Conservation (phyloP, 2,888 invertebrate genomes). For the Pseudococcus jackbeardsleyi region DNA sequence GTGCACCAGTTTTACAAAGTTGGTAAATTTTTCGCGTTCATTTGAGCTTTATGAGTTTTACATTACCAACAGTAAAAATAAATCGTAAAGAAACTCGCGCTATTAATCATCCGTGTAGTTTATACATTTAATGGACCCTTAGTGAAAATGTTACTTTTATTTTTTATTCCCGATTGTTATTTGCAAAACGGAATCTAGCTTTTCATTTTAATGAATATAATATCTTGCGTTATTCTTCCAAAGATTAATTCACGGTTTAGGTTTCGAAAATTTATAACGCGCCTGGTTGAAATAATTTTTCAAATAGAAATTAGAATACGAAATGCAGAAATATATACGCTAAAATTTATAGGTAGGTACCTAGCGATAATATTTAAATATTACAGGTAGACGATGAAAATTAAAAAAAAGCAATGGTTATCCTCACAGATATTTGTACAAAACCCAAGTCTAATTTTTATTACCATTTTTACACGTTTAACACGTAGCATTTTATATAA, state of each 20-base stretch:
- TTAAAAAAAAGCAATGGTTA: neutral
- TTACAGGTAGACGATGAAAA: neutral
- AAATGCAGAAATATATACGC: neutral
- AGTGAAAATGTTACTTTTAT: slow-evolving; percentile 45
- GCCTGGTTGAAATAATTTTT: neutral
- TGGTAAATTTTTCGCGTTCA: slow-evolving; percentile 23
- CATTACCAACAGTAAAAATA: slow-evolving; percentile 30
- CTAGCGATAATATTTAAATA: neutral
- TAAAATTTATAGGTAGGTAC: neutral
- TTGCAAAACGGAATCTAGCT: slow-evolving; percentile 39
- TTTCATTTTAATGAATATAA: slow-evolving; percentile 49
- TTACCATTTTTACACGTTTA: neutral
- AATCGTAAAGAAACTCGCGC: slow-evolving; percentile 45
- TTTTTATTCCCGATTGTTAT: slow-evolving; percentile 12
- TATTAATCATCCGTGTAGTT: slow-evolving; percentile 40
- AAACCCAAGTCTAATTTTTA: neutral
- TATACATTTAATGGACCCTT: slow-evolving; percentile 42
- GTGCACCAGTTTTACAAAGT: neutral
- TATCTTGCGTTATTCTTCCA: slow-evolving; percentile 26
- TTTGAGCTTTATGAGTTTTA: slow-evolving; percentile 34
- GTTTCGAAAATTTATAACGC: slow-evolving; percentile 16
- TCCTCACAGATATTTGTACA: neutral
- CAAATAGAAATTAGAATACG: neutral
- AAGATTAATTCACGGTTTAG: slow-evolving; percentile 38
- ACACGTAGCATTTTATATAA: neutral